Base-by-base conservation (phyloP, 1,140 invertebrate genomes). In the Aphelinus atriplicis region DNA sequence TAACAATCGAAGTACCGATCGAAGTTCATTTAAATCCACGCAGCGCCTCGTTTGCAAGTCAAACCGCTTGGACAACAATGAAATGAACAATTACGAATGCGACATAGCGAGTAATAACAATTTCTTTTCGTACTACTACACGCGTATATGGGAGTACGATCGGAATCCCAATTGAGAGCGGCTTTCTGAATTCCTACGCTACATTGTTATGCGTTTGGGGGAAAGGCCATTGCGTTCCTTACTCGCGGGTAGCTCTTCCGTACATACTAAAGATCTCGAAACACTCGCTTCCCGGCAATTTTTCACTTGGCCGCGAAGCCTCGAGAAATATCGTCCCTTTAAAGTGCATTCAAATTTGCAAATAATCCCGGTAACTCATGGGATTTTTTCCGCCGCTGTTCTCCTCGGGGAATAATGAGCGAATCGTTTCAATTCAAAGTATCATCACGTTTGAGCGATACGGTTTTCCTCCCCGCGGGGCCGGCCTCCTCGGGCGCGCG, bases 241-340 rank as follows among this genome's bases (percentile, higher is more conserved):
- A 58, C 46, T 10, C 57, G 56, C 47, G 64, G 45, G 9, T 73
- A 55, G 57, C 64, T 73, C 56, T 67, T 61, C 57, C 57, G 48
- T 67, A 73, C 72, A 73, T 67, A 73, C 64, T 67, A 68, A 73
- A 67, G 56, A 67, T 73, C 58, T 10, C 26, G 9, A 73, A 62
- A 60, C 53, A 26, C 6, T 46, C 56, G 1, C 5, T 10, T 26
- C 6, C 3, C 9, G 55, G 47, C 43, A 60, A 60, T 66, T 66
- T 66, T 73, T 65, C 63, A 60, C 42, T 0, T 67, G 7, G 45
- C 2, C n/a, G 53, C 42, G 26, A 6, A 7, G 3, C 43, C 55
- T 3, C 9, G 48, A 60, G 65, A 67, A 55, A 67, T 47, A 73
- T 47, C 1, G n/a, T 7, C 2, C 5, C 0, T 61, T 50, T 46